Evolutionary conservation across 2,113 vertebrate genomes (phyloP).

Genomic region (Bettongia penicillata): DNA sequence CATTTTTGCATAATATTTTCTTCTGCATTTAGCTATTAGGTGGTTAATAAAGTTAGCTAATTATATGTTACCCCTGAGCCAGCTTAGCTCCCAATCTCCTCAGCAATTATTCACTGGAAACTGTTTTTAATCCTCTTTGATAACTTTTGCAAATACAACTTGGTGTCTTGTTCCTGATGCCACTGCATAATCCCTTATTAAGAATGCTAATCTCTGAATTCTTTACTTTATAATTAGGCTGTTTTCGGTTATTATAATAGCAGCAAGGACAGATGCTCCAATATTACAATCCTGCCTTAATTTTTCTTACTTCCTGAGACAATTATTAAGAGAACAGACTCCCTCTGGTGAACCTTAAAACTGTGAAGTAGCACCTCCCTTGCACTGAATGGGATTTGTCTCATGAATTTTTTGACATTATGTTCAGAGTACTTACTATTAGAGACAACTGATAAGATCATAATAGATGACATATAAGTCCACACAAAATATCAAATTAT

Average conservation of each 20-base stretch:
- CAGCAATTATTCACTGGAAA: slow-evolving; percentile 63
- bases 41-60: slow-evolving; percentile 52
- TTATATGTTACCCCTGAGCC: slow-evolving; percentile 28
- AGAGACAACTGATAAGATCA: neutral
- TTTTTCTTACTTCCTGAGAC: slow-evolving; percentile 53
- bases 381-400: neutral
- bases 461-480: neutral
- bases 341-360: neutral
- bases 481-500: slow-evolving; percentile 11
- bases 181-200: slow-evolving; percentile 53
- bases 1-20: slow-evolving; percentile 34
- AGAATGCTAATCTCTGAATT: slow-evolving; percentile 63
- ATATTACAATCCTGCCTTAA: neutral
- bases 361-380: neutral
- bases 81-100: slow-evolving; percentile 32
- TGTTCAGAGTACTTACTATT: neutral
- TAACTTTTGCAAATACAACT: slow-evolving; percentile 69
- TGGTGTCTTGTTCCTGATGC: slow-evolving; percentile 22
- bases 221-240: slow-evolving; percentile 54
- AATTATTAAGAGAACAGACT: slow-evolving; percentile 30
- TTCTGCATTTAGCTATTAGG: slow-evolving; percentile 28
- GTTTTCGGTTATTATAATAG: slow-evolving; percentile 34
- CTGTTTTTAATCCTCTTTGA: slow-evolving; percentile 58
- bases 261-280: slow-evolving; percentile 2
- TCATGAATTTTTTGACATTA: neutral